Percentiles rank a stretch among this genome's conserved stretches.
These are phyloP conservation scores for Drosophila infuscata DNA, from an alignment of 2,888 invertebrate genomes.

Conservation along the genomic window DNA sequence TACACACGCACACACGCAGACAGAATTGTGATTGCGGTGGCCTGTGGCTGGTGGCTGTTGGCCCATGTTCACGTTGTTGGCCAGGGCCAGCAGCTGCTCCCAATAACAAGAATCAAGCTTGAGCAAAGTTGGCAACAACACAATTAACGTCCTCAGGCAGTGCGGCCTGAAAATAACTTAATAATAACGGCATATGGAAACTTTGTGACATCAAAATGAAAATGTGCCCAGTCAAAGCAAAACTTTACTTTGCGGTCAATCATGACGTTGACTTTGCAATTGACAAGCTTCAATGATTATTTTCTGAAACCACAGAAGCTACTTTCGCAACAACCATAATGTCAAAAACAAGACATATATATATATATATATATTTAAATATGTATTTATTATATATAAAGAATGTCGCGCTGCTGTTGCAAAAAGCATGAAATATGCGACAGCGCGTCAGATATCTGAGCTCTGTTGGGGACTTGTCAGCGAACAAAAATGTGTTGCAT, in stretches of 20 bases:
- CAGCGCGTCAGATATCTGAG: slow-evolving; percentile 3
- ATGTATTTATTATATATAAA: slow-evolving; percentile 2
- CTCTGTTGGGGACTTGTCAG: slow-evolving; percentile 2
- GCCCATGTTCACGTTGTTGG: slow-evolving; percentile 29
- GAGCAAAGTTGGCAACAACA: slow-evolving; percentile 51
- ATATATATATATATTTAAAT: slow-evolving; percentile 34
- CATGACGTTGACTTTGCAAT: slow-evolving; percentile 34
- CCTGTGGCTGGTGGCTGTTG: slow-evolving; percentile 30
- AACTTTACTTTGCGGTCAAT: slow-evolving; percentile 39
- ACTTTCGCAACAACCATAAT: slow-evolving; percentile 33
- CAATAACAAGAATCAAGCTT: slow-evolving; percentile 42
- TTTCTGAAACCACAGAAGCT: slow-evolving; percentile 37
- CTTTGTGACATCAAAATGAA: slow-evolving; percentile 57
- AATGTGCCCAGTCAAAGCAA: slow-evolving; percentile 30
- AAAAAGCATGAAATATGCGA: background rate
- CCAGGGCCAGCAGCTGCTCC: slow-evolving; percentile 70
- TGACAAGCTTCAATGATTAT: slow-evolving; percentile 50
- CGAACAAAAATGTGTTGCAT: slow-evolving; percentile 34
- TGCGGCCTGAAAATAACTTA: slow-evolving; percentile 63
- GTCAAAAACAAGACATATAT: slow-evolving; percentile 25
- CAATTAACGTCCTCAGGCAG: slow-evolving; percentile 68
- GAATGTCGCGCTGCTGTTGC: background rate
- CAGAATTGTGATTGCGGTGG: slow-evolving; percentile 28
- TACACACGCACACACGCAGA: background rate
- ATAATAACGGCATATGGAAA: slow-evolving; percentile 76